Evolutionary conservation across 2,113 vertebrate species (phyloP).

Genomic region (Crotalus tigris): DNA sequence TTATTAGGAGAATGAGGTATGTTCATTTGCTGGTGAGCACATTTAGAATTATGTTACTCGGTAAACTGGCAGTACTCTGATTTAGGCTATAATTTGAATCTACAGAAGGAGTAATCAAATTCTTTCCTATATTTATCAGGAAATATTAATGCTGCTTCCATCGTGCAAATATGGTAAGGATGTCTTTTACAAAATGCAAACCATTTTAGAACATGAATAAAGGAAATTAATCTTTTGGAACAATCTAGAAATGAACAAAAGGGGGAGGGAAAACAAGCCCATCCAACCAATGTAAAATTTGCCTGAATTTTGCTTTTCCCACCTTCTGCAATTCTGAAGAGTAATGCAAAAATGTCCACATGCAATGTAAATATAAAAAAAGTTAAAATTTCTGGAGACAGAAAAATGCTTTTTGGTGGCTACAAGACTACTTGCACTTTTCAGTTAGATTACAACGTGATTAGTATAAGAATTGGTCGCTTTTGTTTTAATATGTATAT

Average conservation of each 20-base stretch:
- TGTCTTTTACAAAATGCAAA: not conserved
- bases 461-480: not conserved
- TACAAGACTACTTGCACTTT: not conserved
- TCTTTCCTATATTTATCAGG: not conserved
- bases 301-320: not conserved
- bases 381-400: not conserved
- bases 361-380: not conserved
- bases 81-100: not conserved
- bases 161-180: not conserved
- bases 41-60: not conserved
- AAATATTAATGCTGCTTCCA: not conserved
- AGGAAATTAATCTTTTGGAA: not conserved
- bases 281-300: not conserved
- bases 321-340: not conserved
- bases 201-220: not conserved
- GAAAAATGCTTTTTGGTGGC: not conserved
- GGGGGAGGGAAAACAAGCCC: not conserved
- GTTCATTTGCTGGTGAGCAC: not conserved
- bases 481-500: not conserved
- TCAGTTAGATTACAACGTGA: not conserved
- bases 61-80: not conserved
- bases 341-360: not conserved
- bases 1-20: not conserved
- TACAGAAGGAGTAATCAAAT: not conserved
- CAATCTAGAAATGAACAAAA: not conserved